These are phyloP conservation scores for Montifringilla adamsi DNA, from an alignment of 2,113 vertebrate genomes.

Conservation along the genomic window DNA sequence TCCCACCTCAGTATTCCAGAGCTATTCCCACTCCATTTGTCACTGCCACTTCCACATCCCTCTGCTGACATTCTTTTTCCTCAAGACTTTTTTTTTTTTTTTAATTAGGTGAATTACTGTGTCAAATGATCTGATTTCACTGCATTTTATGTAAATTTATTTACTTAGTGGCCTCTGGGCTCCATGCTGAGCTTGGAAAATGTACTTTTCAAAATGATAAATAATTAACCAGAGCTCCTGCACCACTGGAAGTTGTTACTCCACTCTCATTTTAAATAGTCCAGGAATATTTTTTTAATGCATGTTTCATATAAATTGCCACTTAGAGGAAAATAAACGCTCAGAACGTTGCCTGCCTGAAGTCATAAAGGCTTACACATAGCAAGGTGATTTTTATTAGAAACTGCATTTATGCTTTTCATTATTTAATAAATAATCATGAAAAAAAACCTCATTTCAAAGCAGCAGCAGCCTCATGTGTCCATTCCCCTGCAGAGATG, in stretches of 20 bases:
- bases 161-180: neutral
- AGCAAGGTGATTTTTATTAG: neutral
- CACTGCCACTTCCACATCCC: neutral
- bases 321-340: conserved; percentile 23
- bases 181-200: neutral
- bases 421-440: conserved; percentile 33
- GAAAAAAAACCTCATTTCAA: neutral
- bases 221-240: conserved; percentile 3
- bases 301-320: neutral
- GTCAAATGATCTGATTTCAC: neutral
- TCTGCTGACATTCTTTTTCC: neutral
- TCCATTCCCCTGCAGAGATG: neutral
- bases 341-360: neutral
- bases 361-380: neutral
- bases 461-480: neutral
- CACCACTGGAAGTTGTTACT: neutral
- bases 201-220: neutral
- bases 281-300: neutral
- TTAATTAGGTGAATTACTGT: neutral
- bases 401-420: neutral
- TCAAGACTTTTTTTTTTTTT: neutral
- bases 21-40: neutral
- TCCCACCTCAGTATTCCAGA: fast-evolving
- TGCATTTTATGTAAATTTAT: neutral
- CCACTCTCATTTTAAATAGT: neutral